Base-by-base conservation (phyloP, 2,888 invertebrate genomes). In the Eulithis testata region DNA sequence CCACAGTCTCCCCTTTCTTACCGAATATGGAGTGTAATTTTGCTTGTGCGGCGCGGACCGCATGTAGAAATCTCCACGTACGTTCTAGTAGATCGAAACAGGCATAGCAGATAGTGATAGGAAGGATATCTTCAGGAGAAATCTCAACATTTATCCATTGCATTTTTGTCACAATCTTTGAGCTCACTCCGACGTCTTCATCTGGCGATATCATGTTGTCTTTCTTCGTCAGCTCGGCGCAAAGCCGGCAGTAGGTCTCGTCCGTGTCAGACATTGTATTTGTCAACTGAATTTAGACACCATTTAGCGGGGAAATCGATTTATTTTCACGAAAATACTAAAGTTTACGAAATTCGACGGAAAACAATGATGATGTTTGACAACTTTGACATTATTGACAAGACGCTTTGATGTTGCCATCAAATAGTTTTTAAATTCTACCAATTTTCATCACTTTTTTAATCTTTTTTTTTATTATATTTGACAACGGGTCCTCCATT, bases 121-220 rank as follows among this genome's bases (percentile, higher is more conserved):
- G 93, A 27, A 92, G 82, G 6, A 65, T 64, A 71, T 79, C 80
- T 9, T 79, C 69, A 7, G 77, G 52, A 36, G 84, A 78, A 73
- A 90, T 74, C 74, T 91, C 87, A 49, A 93, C 81, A 72, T 92
- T 93, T 72, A 93, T 90, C 91, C 91, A 92, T 3, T 78, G 77
- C 84, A 92, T 84, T 81, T 93, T 93, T 1, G 80, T 82, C 2
- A 80, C 72, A 14, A 92, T 82, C 73, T 90, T 90, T 0, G 89
- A 89, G 55, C 79, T 83, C 0, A 84, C 65, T 1, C 87, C 89
- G 5, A 86, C 90, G 56, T 89, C 89, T 72, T 89, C 89, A 21
- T 88, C 85, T 0, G 86, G 78, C 0, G 85, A 77, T 77, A 93
- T 88, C 37, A 93, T 77, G 66, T 86, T 86, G 9, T 74, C 71